These are phyloP conservation scores for Dastarcus helophoroides DNA, from an alignment of 2,888 invertebrate genomes.

Conservation along the genomic window DNA sequence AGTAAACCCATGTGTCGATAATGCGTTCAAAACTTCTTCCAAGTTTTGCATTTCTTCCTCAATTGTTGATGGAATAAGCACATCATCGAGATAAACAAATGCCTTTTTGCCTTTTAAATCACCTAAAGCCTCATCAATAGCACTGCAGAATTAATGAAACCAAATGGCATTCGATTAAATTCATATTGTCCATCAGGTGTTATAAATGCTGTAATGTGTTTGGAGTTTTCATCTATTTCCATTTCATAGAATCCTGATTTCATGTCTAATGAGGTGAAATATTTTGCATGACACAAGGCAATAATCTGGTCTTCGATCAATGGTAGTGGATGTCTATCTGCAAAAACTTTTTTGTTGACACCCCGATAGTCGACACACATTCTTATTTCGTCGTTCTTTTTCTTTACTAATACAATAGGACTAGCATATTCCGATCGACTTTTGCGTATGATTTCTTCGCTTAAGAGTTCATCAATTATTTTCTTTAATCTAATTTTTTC, in stretches of 20 bases:
- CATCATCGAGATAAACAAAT: slow-evolving; percentile 12
- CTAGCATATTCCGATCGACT: slow-evolving; percentile 18
- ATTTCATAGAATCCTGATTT: slow-evolving; percentile 24
- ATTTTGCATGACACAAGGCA: too few relatives aligned
- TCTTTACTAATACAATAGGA: too few relatives aligned
- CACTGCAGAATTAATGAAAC: slow-evolving; percentile 25
- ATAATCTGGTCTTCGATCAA: slow-evolving; percentile 23
- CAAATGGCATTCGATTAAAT: slow-evolving; percentile 25
- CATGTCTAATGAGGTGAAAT: slow-evolving; percentile 23
- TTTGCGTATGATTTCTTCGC: slow-evolving; percentile 14
- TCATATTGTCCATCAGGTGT: slow-evolving; percentile 25
- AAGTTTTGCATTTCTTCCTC: slow-evolving; percentile 10
- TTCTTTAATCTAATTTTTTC: too few relatives aligned
- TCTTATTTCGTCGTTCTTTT: too few relatives aligned
- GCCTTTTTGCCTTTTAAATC: slow-evolving; percentile 23
- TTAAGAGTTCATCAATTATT: too few relatives aligned
- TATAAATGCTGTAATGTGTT: slow-evolving; percentile 22
- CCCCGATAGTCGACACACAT: slow-evolving; percentile 21
- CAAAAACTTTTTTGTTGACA: slow-evolving; percentile 22
- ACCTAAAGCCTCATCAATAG: too few relatives aligned
- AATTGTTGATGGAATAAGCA: slow-evolving; percentile 8
- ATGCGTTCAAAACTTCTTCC: slow-evolving; percentile 8
- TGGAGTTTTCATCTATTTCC: slow-evolving; percentile 17
- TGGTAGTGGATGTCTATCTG: slow-evolving; percentile 23
- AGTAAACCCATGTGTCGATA: slow-evolving; percentile 11